Conservation (phyloP, 2,797 vertebrate species). For the Hemibagrus guttatus region DNA sequence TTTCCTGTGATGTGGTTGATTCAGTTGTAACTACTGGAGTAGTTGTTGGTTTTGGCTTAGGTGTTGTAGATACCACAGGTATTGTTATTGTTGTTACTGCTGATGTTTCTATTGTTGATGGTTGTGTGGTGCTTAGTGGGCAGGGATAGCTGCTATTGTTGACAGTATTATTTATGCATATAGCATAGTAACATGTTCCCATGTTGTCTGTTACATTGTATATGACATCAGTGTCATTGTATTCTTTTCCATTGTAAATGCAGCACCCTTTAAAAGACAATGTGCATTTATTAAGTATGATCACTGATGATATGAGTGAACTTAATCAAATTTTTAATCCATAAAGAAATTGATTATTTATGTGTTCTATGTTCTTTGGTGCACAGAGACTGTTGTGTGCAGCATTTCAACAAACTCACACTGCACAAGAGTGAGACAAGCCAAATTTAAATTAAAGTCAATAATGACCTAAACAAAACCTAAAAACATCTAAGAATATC, state of each 20-base stretch:
- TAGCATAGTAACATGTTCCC: conserved; percentile 71
- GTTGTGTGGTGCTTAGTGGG: fast-evolving
- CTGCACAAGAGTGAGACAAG: neutral
- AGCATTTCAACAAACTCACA: neutral
- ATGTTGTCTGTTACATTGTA: conserved; percentile 68
- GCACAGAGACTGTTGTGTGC: neutral
- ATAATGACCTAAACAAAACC: neutral
- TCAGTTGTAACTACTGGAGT: conserved; percentile 5
- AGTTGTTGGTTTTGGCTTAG: neutral
- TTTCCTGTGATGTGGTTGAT: neutral
- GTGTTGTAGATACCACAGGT: neutral
- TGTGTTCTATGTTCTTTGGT: neutral
- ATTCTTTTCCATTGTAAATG: conserved; percentile 65
- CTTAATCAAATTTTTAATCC: neutral
- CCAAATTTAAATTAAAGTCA: neutral
- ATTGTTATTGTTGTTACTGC: conserved; percentile 1
- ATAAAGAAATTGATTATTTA: neutral
- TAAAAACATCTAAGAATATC: too few relatives aligned
- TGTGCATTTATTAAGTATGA: neutral
- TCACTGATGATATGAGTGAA: neutral
- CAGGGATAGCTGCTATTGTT: conserved; percentile 49
- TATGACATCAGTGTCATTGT: conserved; percentile 62
- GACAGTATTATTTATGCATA: conserved; percentile 66
- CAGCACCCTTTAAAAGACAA: conserved; percentile 56
- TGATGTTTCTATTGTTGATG: neutral